Base-by-base conservation (phyloP, 2,113 vertebrate genomes). In the Onychostoma macrolepis region DNA sequence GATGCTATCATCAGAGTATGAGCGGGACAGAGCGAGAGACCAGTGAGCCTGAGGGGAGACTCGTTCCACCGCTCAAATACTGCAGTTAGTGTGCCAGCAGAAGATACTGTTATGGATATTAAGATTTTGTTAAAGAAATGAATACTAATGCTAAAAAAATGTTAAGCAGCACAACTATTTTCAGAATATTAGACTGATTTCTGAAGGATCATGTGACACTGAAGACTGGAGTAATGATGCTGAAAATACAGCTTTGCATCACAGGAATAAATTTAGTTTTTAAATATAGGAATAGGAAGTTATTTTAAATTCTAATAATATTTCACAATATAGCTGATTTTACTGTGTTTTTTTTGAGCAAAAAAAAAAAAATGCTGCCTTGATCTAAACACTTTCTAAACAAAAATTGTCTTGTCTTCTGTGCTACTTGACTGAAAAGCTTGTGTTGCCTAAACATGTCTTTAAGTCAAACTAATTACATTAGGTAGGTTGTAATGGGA, bases 1-100 rank as follows among this genome's bases (percentile, higher is more conserved):
- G 80, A 84, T 71, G 26, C 11, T 56, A 74, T 84, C 67, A 26
- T 33, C 80, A 21, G 43, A 28, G 80, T 50, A 33, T 83, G 15
- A 26, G 80, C 63, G 17, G 26, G 56, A 12, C 30, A 65, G 33
- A 61, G 53, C 33, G 21, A 38, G 30, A 24, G 11, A 26, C 17
- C 2, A 2, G 6, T 17, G 61, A 72, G 81, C 65, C 81, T 7
- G 63, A 36, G 81, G 63, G 61, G 19, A 30, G 15, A 71, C n/a
- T 8, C 56, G 2, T 6, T 80, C 4, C 33, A 80, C 4, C 4
- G 78, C 53, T 53, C 26, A 50, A 45, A 30, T 24, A 56, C 48
- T 33, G 48, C 7, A 53, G 26, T 4, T 45, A 41, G 41, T 41
- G 41, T 41, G 41, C 41, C 41, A 41, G 41, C 41, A 33, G 19